Evolutionary conservation across 2,888 invertebrate species (phyloP).

Genomic region (Hemistola chrysoprasaria): DNA sequence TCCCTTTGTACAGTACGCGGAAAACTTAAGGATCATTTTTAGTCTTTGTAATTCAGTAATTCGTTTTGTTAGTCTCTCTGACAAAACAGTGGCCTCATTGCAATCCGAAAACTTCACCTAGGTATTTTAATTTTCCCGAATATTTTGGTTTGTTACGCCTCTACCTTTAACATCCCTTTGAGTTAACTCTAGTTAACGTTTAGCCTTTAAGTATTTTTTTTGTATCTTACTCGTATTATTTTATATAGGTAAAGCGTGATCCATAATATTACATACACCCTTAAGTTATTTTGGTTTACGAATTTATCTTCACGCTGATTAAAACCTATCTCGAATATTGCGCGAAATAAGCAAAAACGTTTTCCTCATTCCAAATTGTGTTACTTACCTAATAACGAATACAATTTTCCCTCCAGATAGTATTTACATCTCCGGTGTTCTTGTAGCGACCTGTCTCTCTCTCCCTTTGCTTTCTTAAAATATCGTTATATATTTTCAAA

Average conservation of each 20-base stretch:
- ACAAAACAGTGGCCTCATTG: slow-evolving; percentile 35
- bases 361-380: slow-evolving; percentile 52
- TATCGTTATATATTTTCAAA: slow-evolving; percentile 24
- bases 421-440: slow-evolving; percentile 51
- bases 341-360: slow-evolving; percentile 39
- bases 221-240: slow-evolving; percentile 3
- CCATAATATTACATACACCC: not conserved
- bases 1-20: slow-evolving; percentile 69
- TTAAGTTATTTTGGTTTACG: slow-evolving; percentile 12
- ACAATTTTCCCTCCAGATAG: slow-evolving; percentile 55
- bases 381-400: slow-evolving; percentile 46
- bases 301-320: slow-evolving; percentile 27
- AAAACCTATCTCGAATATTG: slow-evolving; percentile 31
- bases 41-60: slow-evolving; percentile 62
- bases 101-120: slow-evolving; percentile 39
- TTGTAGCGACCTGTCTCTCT: slow-evolving; percentile 23
- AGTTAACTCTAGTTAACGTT: slow-evolving; percentile 19
- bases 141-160: slow-evolving; percentile 35
- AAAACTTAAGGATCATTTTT: slow-evolving; percentile 60
- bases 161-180: slow-evolving; percentile 18
- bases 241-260: slow-evolving; percentile 3
- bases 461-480: too few relatives aligned
- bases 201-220: slow-evolving; percentile 5
- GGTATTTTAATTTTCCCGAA: slow-evolving; percentile 40
- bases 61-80: slow-evolving; percentile 34